Conservation (phyloP, 2,888 invertebrate genomes). For the Colletes collaris region DNA sequence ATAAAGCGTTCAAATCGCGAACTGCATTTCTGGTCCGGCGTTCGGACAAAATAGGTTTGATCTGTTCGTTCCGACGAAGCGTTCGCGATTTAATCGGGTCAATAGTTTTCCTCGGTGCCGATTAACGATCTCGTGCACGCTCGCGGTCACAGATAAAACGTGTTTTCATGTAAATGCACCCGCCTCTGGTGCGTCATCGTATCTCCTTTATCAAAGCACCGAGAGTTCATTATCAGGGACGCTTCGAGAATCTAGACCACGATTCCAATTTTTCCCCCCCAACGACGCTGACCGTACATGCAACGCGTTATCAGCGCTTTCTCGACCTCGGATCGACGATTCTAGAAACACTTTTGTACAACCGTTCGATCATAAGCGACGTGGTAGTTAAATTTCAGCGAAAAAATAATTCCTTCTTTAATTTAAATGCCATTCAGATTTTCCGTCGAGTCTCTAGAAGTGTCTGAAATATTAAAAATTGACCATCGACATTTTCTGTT, state of each 20-base stretch:
- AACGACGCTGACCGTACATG: too few species aligned
- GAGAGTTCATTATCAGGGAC: constrained; percentile 13
- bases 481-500: too few species aligned
- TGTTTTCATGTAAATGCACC: neutral
- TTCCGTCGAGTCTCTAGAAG: too few species aligned
- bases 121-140: neutral
- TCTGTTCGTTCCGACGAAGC: constrained; percentile 1
- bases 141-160: too few species aligned
- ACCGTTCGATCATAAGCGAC: too few species aligned
- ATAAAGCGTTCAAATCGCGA: neutral
- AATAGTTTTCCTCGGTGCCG: constrained; percentile 2
- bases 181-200: neutral
- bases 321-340: neutral
- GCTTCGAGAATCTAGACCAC: neutral
- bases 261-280: neutral
- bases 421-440: too few species aligned
- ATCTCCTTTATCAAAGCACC: neutral
- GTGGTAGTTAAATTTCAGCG: too few species aligned
- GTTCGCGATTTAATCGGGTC: constrained; percentile 13
- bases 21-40: constrained; percentile 11
- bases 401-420: too few species aligned
- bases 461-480: too few species aligned
- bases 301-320: neutral
- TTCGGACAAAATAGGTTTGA: constrained; percentile 8
- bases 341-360: too few species aligned